Base-by-base conservation (phyloP, 2,888 invertebrate genomes). In the Lycophotia porphyrea region DNA sequence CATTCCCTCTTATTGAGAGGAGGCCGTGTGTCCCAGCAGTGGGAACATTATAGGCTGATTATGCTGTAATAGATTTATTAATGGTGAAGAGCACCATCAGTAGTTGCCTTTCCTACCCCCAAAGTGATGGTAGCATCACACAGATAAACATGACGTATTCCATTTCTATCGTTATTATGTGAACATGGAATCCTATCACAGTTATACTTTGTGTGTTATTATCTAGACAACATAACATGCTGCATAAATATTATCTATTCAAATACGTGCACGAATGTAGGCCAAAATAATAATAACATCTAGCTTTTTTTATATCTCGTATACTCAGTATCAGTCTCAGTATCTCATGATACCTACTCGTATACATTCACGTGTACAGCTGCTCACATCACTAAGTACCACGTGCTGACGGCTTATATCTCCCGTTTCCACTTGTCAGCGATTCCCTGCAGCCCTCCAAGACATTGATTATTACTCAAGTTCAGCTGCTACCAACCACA, bases 261-360 rank as follows among this genome's bases (percentile, higher is more conserved):
- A 64, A 70, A 78, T 70, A 78, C 72, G 58, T 64, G 61, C 49
- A 58, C 72, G 42, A 69, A 84, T 79, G 67, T 85, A 68, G 82
- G 81, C 76, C 82, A 47, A 21, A 5, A 76, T 72, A 44, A 44
- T 72, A 68, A 44, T 74, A 72, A 76, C 71, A 72, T 71, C 68
- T 75, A 76, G 65, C 55, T 71, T 71, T 71, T 71, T 71, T 65
- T 64, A 66, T 36, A 65, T 72, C 39, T 79, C 11, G 27, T 9
- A 63, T n/a, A 63, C 39, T n/a, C n/a, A n/a, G n/a, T n/a, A n/a
- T n/a, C n/a, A n/a, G n/a, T n/a, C n/a, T n/a, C n/a, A n/a, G n/a
- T n/a, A n/a, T n/a, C n/a, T n/a, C n/a, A 61, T 24, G 15, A n/a
- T 36, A 39, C 42, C 21, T 47, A 39, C 15, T 78, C 47, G 36